A percentile compares a stretch with the other conserved stretches of the same genome.
Evolutionary conservation across 2,113 vertebrate species (phyloP).

Genomic region (Odontophorus gujanensis): DNA sequence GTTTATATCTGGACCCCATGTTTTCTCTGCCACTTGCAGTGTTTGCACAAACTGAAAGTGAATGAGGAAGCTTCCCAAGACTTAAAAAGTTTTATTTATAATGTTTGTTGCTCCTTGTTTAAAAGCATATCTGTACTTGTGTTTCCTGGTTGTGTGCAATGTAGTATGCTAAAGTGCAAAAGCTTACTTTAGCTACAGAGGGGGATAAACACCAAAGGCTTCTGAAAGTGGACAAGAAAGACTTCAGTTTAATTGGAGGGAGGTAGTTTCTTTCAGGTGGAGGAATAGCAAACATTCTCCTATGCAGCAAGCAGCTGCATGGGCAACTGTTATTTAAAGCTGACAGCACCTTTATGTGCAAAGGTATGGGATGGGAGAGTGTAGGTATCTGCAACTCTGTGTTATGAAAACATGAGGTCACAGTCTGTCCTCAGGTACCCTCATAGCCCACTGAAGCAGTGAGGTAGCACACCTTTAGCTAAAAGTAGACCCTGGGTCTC

Average conservation of each 20-base stretch:
- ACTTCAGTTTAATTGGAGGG: background rate
- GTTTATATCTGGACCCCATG: rapidly evolving
- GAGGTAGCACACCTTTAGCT: background rate
- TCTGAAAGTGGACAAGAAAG: background rate
- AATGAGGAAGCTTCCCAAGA: background rate
- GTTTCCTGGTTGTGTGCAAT: background rate
- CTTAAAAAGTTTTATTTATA: background rate
- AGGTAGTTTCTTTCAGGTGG: background rate
- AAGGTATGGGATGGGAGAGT: background rate
- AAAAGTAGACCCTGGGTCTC: background rate
- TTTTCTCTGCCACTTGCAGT: background rate
- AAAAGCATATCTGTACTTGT: background rate
- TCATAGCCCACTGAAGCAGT: background rate
- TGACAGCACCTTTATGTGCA: background rate
- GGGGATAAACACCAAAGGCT: background rate
- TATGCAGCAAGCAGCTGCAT: background rate
- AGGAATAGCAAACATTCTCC: constrained; percentile 24
- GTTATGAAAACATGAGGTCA: background rate
- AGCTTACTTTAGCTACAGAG: background rate
- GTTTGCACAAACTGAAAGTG: background rate
- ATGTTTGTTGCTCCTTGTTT: background rate
- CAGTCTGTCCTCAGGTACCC: background rate
- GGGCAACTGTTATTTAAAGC: constrained; percentile 19
- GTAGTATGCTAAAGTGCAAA: background rate
- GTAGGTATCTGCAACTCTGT: background rate